Evolutionary conservation across 2,888 invertebrate genomes (phyloP), one percentile per base, ranked within the genome.

Genomic region (Ernsta delagoae): DNA sequence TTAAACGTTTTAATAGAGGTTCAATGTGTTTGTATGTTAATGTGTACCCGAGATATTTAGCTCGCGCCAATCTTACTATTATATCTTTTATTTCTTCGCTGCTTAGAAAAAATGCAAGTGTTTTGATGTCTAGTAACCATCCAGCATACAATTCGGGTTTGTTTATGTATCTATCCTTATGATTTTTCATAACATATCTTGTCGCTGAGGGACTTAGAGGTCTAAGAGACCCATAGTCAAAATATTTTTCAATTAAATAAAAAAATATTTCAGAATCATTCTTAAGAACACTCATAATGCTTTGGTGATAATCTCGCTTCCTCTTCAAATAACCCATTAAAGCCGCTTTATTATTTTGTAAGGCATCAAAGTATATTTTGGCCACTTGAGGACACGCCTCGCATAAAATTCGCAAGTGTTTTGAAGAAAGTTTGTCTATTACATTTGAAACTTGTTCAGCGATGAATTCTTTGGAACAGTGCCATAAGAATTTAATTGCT

Each of bases 111-210:
- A 72, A 71, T 3, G 86, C 86, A 45, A 87, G 59, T 0, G 84
- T 79, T 9, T 79, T 76, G 7, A 80, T 75, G 70, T 88, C 72
- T 7, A 89, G 75, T 5, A 88, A 65, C 72, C 77, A 79, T 1
- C 73, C 77, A 3, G 80, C 74, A 61, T 88, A 89, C 6, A 88
- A 71, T 68, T 87, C 89, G 0, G 79, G 71, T 71, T 88, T 89
- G 0, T 71, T 75, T 12, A 75, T 61, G 62, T 85, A 82, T 65
- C 82, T 83, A 12, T 72, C 59, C 73, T 82, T 88, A 63, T 80
- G 81, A 24, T 77, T 70, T 16, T 75, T 79, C 71, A 89, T 74
- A 11, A 88, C 81, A 56, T 79, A 78, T 57, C 77, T 77, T 1
- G 89, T 86, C 0, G 79, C 71, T 1, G 60, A 57, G 11, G 81